These are phyloP conservation scores for Aurelia aurita complex sp. Pacific DNA, from an alignment of 30 jellyfish, hydroid and myxozoan species.

Conservation along the genomic window DNA sequence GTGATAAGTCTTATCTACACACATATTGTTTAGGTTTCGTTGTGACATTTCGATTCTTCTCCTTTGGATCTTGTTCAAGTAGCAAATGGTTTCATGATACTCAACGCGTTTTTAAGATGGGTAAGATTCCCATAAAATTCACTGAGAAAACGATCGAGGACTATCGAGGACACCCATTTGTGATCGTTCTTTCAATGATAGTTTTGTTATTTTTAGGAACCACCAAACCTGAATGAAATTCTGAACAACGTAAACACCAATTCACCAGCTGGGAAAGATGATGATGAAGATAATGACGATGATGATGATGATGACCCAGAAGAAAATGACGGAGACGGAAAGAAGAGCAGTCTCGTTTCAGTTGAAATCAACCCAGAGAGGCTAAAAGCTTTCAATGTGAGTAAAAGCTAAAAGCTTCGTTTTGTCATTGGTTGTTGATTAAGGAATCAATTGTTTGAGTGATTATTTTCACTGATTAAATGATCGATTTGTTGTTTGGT, in stretches of 20 bases:
- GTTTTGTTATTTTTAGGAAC: constrained; percentile 43
- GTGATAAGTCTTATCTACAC: too few species aligned
- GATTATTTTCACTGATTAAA: too few species aligned
- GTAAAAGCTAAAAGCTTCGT: not conserved
- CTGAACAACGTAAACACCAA: constrained; percentile 49
- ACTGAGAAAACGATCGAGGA: too few species aligned
- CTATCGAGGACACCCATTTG: too few species aligned
- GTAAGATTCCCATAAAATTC: too few species aligned
- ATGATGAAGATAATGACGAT: constrained; percentile 96
- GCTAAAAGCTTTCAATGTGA: constrained; percentile 95
- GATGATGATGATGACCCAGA: constrained; percentile 73
- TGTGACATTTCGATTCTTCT: too few species aligned
- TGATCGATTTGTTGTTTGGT: too few species aligned
- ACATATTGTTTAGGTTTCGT: too few species aligned
- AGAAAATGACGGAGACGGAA: constrained; percentile 43
- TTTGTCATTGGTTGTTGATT: not conserved
- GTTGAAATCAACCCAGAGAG: constrained; percentile 87
- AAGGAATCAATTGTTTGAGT: too few species aligned
- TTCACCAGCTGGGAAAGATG: constrained; percentile 75
- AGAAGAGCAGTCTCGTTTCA: constrained; percentile 34
- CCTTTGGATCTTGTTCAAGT: too few species aligned
- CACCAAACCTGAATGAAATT: constrained; percentile 74
- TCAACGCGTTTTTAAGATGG: too few species aligned
- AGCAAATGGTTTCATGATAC: too few species aligned
- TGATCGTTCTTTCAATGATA: not conserved